Conservation (phyloP, 2,888 invertebrate genomes). For the Phortica magna region DNA sequence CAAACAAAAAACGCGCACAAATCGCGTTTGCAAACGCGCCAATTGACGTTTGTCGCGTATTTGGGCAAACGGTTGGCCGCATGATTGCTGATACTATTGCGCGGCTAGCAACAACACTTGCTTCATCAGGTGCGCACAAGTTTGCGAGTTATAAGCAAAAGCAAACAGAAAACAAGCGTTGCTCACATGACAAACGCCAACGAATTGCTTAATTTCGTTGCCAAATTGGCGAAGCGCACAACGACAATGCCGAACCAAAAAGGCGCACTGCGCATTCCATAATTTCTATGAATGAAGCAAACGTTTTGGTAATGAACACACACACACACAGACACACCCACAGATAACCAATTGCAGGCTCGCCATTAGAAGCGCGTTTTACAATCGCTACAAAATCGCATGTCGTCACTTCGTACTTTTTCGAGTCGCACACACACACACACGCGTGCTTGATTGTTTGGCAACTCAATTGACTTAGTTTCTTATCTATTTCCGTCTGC, state of each 20-base stretch:
- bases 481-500: slow-evolving; percentile 38
- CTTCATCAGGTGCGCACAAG: not conserved
- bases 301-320: not conserved
- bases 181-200: too few relatives aligned
- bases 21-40: not conserved
- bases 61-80: not conserved
- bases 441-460: not conserved
- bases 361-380: not conserved
- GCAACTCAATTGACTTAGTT: not conserved
- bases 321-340: slow-evolving; percentile 9
- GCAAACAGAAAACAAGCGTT: too few relatives aligned
- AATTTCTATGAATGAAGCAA: not conserved
- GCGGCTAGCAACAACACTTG: not conserved
- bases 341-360: not conserved
- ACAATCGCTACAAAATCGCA: not conserved
- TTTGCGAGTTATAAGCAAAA: not conserved
- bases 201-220: not conserved
- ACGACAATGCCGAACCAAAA: not conserved
- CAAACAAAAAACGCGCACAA: not conserved
- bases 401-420: not conserved
- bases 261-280: slow-evolving; percentile 6
- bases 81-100: not conserved
- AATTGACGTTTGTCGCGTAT: not conserved
- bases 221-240: not conserved
- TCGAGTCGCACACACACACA: not conserved